Base-by-base conservation (phyloP, 2,888 invertebrate species). In the Argynnis bischoffii region DNA sequence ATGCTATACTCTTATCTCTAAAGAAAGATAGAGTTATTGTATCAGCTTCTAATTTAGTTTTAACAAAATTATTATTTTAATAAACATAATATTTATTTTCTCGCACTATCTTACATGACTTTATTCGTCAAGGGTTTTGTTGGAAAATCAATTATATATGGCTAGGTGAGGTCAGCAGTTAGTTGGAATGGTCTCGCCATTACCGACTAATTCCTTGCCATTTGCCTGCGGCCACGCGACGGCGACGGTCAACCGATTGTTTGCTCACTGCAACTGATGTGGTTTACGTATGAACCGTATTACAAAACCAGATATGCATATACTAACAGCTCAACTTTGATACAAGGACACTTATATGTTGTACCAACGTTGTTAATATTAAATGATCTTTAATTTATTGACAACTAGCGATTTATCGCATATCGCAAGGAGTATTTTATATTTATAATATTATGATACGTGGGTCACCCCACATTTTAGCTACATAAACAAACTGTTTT, bases 141-240 rank as follows among this genome's bases (percentile, higher is more conserved):
- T 77, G 74, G 83, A 82, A 61, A 87, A 90, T 90, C 88, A 89
- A 89, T 90, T 88, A 86, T 86, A 75, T 84, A 85, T 84, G 86
- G 88, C 83, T 85, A 87, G 84, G 87, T 87, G 84, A 85, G 84
- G 85, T 86, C 85, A 85, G 86, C 79, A 78, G 81, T 92, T 91
- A 90, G 85, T 77, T 77, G 84, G 85, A 92, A 93, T 92, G 89
- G 90, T 86, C 88, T 84, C 91, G 85, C 92, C 89, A 92, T 93
- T 93, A 92, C 84, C 77, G 79, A 85, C 90, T 92, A 92, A 93
- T 91, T 90, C 89, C 88, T 87, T 85, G 89, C 88, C 90, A 90
- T 93, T 92, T 92, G 91, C 90, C 86, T 91, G 91, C 85, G 90
- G 90, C 86, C 77, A 80, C 75, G 78, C 73, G 74, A 75, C 75